phyloP scores from a whole-genome alignment of 2,888 invertebrate species.

The Seira musarum region DNA sequence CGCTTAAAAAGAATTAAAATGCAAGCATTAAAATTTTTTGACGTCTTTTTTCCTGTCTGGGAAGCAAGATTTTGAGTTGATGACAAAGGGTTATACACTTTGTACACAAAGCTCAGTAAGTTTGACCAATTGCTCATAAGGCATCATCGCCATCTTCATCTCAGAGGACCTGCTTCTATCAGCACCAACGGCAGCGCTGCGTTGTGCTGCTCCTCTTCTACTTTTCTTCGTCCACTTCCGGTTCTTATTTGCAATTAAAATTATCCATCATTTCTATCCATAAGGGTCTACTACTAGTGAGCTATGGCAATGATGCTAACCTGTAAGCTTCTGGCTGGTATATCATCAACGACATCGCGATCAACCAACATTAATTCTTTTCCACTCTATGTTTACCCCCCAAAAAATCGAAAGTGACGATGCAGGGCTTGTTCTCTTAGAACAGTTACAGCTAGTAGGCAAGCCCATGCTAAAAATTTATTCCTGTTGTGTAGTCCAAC shows the following conservation, averaged over 20 bases:
- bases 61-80: slow-evolving; percentile 31
- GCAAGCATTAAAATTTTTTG: slow-evolving; percentile 29
- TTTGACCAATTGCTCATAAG: slow-evolving; percentile 22
- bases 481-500: too few species aligned
- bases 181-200: slow-evolving; percentile 28
- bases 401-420: slow-evolving; percentile 31
- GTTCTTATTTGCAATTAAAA: slow-evolving; percentile 53
- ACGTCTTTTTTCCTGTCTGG: slow-evolving; percentile 54
- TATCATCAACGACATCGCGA: too few species aligned
- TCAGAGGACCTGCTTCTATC: background rate
- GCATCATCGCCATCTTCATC: slow-evolving; percentile 37
- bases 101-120: background rate
- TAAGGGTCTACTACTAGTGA: too few species aligned
- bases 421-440: slow-evolving; percentile 4
- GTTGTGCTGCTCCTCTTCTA: slow-evolving; percentile 6
- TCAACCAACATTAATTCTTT: too few species aligned
- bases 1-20: background rate
- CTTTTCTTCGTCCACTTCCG: slow-evolving; percentile 34
- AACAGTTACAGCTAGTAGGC: too few species aligned
- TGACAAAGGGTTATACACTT: slow-evolving; percentile 38
- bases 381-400: too few species aligned
- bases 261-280: slow-evolving; percentile 25
- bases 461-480: too few species aligned
- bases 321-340: too few species aligned
- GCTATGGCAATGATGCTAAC: too few species aligned